phyloP scores from a whole-genome alignment of 2,888 invertebrate genomes.

The Serrognathus titanus region DNA sequence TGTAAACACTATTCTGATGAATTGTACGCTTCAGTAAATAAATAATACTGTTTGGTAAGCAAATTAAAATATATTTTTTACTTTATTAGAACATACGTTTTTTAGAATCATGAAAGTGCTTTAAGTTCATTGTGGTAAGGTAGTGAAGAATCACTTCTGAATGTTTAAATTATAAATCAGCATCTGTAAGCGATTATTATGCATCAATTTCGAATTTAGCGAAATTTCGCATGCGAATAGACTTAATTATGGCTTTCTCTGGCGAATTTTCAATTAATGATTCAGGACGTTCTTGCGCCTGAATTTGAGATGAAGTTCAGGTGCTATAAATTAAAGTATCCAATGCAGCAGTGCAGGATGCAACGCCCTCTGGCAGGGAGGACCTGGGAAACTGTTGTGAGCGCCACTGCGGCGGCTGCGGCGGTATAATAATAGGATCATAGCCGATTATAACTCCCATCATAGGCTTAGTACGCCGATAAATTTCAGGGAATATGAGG shows the following conservation, averaged over 20 bases:
- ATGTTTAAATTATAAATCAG: too few relatives aligned
- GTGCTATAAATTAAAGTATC: slow-evolving; percentile 12
- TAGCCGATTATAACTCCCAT: slow-evolving; percentile 47
- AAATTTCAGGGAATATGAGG: slow-evolving; percentile 39
- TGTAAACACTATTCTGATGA: too few relatives aligned
- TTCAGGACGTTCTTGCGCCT: slow-evolving; percentile 1
- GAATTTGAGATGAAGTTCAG: slow-evolving; percentile 7
- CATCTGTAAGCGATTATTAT: too few relatives aligned
- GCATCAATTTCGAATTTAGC: background rate
- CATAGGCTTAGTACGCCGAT: slow-evolving; percentile 46
- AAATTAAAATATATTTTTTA: too few relatives aligned
- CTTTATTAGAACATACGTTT: too few relatives aligned
- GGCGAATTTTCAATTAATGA: slow-evolving; percentile 6
- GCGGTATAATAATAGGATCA: slow-evolving; percentile 48
- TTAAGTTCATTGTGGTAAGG: too few relatives aligned
- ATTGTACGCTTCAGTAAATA: too few relatives aligned
- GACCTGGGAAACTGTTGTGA: slow-evolving; percentile 5
- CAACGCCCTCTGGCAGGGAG: slow-evolving; percentile 6
- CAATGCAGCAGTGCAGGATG: slow-evolving; percentile 2
- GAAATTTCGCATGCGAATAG: background rate
- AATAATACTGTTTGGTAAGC: too few relatives aligned
- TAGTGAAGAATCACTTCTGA: too few relatives aligned
- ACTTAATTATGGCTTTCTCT: background rate
- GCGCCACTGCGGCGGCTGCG: slow-evolving; percentile 22
- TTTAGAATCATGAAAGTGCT: too few relatives aligned